These are phyloP conservation scores for Arctocebus calabarensis DNA, from an alignment of 2,797 vertebrate species.

Conservation along the genomic window DNA sequence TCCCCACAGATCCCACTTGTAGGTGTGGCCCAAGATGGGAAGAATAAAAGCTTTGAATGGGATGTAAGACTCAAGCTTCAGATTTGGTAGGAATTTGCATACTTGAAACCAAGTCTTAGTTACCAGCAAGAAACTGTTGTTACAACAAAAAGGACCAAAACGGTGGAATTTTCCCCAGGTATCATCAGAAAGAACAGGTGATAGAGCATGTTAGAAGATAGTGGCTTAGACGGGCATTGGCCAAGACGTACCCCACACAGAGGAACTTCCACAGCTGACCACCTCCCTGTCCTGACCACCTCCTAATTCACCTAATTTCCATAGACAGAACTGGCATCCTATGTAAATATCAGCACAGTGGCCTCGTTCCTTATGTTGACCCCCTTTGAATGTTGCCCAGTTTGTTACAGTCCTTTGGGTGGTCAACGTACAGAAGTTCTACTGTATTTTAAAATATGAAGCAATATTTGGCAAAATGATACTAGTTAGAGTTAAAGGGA, in stretches of 20 bases:
- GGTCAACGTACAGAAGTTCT: too few species aligned
- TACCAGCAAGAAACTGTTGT: not conserved
- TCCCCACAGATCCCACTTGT: too few species aligned
- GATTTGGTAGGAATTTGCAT: not conserved
- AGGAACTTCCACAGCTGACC: not conserved
- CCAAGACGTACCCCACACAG: not conserved
- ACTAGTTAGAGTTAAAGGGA: not conserved
- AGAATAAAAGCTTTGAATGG: not conserved
- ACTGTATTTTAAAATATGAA: not conserved
- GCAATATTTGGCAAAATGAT: not conserved
- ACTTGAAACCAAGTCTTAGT: not conserved
- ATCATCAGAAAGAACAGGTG: not conserved
- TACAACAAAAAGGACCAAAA: not conserved
- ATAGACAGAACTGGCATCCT: too few species aligned
- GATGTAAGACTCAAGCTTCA: not conserved
- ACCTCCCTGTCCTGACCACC: too few species aligned
- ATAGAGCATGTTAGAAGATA: not conserved
- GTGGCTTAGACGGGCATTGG: not conserved
- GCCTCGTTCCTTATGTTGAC: too few species aligned
- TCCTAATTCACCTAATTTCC: too few species aligned
- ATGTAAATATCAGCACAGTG: too few species aligned
- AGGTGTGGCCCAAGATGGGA: not conserved
- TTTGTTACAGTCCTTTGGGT: too few species aligned
- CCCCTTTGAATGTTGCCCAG: too few species aligned
- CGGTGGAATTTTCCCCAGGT: not conserved